A percentile compares a stretch with the other conserved stretches of the same genome.
Conservation (phyloP, 2,888 invertebrate genomes). For the Asteroscopus sphinx region DNA sequence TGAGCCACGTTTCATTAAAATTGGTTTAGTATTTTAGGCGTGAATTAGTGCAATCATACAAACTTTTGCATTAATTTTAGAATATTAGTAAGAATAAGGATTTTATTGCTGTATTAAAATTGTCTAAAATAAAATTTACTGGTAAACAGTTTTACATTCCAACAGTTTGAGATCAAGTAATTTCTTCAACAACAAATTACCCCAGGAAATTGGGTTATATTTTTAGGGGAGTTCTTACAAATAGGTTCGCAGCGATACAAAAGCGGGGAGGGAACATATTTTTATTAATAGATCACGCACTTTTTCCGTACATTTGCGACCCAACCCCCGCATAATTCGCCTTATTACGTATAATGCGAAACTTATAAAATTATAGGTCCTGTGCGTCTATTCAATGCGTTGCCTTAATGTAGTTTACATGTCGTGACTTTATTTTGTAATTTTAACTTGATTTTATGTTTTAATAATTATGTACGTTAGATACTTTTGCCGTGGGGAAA, state of each 20-base stretch:
- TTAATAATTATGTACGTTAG: no score
- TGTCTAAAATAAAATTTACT: no score
- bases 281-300: constrained; percentile 35
- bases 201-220: background rate
- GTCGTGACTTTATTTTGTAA: constrained; percentile 55
- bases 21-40: no score
- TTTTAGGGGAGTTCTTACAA: background rate
- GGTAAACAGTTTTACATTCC: no score
- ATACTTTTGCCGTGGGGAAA: no score
- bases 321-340: constrained; percentile 32
- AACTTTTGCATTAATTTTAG: no score
- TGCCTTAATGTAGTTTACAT: constrained; percentile 47
- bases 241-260: constrained; percentile 21
- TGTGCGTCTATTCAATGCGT: constrained; percentile 44
- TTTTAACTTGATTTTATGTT: constrained; percentile 20
- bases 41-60: no score
- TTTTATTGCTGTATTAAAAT: no score
- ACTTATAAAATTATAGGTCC: constrained; percentile 57
- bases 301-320: constrained; percentile 30
- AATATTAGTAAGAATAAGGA: no score
- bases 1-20: no score
- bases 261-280: background rate
- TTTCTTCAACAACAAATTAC: background rate
- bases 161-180: no score
- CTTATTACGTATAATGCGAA: constrained; percentile 46